These are phyloP conservation scores for Jordanella pulchra DNA, from an alignment of 2,797 vertebrate genomes.

Conservation along the genomic window DNA sequence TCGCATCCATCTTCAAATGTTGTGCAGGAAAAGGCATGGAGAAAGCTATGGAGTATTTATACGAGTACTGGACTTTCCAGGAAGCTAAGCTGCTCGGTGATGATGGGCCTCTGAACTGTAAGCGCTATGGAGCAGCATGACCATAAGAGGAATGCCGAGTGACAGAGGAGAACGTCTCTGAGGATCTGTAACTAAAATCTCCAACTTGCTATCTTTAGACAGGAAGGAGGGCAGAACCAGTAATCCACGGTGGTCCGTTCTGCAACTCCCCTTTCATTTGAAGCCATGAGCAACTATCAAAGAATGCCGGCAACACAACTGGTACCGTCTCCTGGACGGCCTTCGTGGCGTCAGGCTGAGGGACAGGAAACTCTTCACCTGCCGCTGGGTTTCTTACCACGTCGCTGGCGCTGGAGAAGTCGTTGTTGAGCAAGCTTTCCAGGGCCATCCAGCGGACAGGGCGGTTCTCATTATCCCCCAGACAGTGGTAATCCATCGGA, in stretches of 20 bases:
- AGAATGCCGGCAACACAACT: slow-evolving; percentile 29
- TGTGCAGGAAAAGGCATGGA: slow-evolving; percentile 2
- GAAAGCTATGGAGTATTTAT: slow-evolving; percentile 4
- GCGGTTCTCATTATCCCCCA: slow-evolving; percentile 97
- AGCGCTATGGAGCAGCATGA: slow-evolving; percentile 18
- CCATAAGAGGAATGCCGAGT: slow-evolving; percentile 55
- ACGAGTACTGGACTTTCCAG: slow-evolving; percentile 26
- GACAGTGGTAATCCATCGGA: slow-evolving; percentile 99
- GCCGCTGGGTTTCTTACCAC: slow-evolving; percentile 84
- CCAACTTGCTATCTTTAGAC: slow-evolving; percentile 40
- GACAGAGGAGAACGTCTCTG: slow-evolving; percentile 31
- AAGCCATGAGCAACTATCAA: slow-evolving; percentile 29
- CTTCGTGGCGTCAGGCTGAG: neutral
- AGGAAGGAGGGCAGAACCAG: slow-evolving; percentile 49
- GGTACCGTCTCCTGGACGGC: slow-evolving; percentile 38
- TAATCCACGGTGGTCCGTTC: neutral
- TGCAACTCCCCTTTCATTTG: slow-evolving; percentile 39
- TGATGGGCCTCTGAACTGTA: slow-evolving; percentile 21
- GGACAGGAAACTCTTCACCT: slow-evolving; percentile 1
- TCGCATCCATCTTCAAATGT: neutral
- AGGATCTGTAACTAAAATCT: slow-evolving; percentile 41
- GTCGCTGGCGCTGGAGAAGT: slow-evolving; percentile 97
- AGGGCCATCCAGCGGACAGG: slow-evolving; percentile 99
- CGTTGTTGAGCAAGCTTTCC: slow-evolving; percentile 96
- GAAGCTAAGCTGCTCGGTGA: slow-evolving; percentile 5